Evolutionary conservation across 2,113 vertebrate genomes (phyloP), one percentile per base, ranked within the genome.

Genomic region (Dunckerocampus dactyliophorus): DNA sequence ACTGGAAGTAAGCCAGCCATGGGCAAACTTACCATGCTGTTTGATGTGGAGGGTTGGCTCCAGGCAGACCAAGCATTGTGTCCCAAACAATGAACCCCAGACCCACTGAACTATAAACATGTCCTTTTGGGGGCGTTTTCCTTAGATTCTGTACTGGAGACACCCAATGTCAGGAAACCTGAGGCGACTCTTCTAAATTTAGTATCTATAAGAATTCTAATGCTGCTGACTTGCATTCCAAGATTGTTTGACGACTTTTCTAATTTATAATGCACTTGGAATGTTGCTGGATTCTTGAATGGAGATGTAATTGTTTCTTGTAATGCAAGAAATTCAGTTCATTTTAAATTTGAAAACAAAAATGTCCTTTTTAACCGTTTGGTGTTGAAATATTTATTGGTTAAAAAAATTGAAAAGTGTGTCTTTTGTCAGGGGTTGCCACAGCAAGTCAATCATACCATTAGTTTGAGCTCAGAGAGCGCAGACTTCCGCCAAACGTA

Each of bases 61-160:
- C 90, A 91, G 87, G 65, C 87, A 87, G 89, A 90, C 90, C 89
- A 87, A 83, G 84, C 88, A 92, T 92, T 92, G 91, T 92, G 80
- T 91, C 85, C 80, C 73, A 89, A 91, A 92, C 91, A 92, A 92
- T 92, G 87, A 82, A 81, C 83, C 82, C 85, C 87, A 90, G 89
- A 89, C 89, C 84, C 82, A 86, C 82, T 88, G 79, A 87, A 89
- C 86, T 88, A 85, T 87, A 89, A 88, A 90, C 87, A 89, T 85
- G 80, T 88, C 79, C 87, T 83, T 81, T 84, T 89, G 85, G 87
- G 85, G 87, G 82, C 78, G 80, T 87, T 89, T 90, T 87, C 88
- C 83, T 88, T 66, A 42, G 82, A 87, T 77, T 86, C 76, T 85
- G 76, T 74, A 71, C 71, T 85, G 89, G 88, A 90, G 90, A 91